Evolutionary conservation across 2,888 invertebrate species (phyloP).

Genomic region (Galerucella nymphaeae): DNA sequence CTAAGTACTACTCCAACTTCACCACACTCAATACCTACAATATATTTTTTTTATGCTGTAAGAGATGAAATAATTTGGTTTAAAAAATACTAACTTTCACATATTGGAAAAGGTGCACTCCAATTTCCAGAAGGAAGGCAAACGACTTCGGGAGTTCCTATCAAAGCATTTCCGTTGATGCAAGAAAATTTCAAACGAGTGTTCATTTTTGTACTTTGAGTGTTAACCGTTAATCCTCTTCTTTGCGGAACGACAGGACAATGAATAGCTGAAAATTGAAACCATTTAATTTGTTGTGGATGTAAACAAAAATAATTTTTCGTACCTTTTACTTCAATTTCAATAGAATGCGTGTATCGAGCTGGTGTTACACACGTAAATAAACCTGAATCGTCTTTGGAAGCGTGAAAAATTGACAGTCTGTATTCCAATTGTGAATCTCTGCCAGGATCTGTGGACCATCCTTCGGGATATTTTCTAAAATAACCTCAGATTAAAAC

Average conservation of each 20-base stretch:
- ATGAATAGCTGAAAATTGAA: constrained; percentile 71
- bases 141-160: constrained; percentile 78
- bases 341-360: constrained; percentile 82
- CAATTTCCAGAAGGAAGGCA: constrained; percentile 90
- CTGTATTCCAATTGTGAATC: constrained; percentile 84
- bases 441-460: constrained; percentile 83
- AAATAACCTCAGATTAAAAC: constrained; percentile 48
- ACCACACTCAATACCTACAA: constrained; percentile 81
- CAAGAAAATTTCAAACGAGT: constrained; percentile 80
- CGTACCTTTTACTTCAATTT: constrained; percentile 81
- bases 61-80: no score
- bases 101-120: constrained; percentile 84
- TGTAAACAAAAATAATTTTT: neutral
- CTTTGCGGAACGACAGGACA: constrained; percentile 80
- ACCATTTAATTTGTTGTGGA: no score
- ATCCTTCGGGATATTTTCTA: constrained; percentile 81
- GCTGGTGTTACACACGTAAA: constrained; percentile 90
- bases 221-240: constrained; percentile 78
- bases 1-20: constrained; percentile 72
- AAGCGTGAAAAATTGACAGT: constrained; percentile 83
- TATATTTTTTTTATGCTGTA: no score
- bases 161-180: constrained; percentile 82
- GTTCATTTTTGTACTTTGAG: constrained; percentile 78
- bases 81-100: constrained; percentile 74
- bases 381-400: constrained; percentile 84